These are phyloP conservation scores for Maniola hyperantus DNA, from an alignment of 2,888 invertebrate species.

Conservation along the genomic window DNA sequence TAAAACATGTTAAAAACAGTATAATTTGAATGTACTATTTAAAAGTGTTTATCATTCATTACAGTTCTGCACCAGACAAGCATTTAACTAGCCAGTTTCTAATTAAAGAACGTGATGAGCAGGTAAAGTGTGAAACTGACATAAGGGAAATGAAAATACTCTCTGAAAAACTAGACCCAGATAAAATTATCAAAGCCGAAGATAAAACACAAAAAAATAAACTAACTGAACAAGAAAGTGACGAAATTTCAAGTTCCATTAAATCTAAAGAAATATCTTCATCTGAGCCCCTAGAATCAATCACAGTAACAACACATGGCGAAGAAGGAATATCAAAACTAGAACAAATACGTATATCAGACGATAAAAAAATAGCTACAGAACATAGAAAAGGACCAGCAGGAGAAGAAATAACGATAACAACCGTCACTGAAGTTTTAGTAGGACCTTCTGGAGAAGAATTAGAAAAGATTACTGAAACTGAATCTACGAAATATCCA, in stretches of 20 bases:
- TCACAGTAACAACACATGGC: neutral
- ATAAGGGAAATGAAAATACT: conserved; percentile 16
- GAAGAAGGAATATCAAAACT: neutral
- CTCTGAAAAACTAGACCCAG: neutral
- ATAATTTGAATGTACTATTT: neutral
- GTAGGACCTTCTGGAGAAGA: conserved; percentile 36
- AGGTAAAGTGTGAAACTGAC: conserved; percentile 60
- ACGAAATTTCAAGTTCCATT: conserved; percentile 3
- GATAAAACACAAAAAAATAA: neutral
- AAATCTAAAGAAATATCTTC: conserved; percentile 14
- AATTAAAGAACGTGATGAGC: conserved; percentile 66
- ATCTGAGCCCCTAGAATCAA: conserved; percentile 11
- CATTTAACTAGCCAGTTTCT: conserved; percentile 62
- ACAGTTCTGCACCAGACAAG: conserved; percentile 57
- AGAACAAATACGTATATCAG: conserved; percentile 6
- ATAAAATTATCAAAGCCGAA: neutral
- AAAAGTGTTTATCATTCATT: conserved; percentile 38
- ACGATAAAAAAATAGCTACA: conserved; percentile 23
- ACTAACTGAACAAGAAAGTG: conserved; percentile 14
- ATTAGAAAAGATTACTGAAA: conserved; percentile 31
- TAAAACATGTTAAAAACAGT: too few relatives aligned
- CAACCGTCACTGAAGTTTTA: conserved; percentile 29
- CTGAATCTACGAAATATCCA: conserved; percentile 36
- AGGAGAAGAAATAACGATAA: conserved; percentile 31
- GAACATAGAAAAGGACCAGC: conserved; percentile 29